Percentiles rank a stretch among this genome's conserved stretches.
These are phyloP conservation scores for Tineola bisselliella DNA, from an alignment of 2,888 invertebrate species.

Conservation along the genomic window DNA sequence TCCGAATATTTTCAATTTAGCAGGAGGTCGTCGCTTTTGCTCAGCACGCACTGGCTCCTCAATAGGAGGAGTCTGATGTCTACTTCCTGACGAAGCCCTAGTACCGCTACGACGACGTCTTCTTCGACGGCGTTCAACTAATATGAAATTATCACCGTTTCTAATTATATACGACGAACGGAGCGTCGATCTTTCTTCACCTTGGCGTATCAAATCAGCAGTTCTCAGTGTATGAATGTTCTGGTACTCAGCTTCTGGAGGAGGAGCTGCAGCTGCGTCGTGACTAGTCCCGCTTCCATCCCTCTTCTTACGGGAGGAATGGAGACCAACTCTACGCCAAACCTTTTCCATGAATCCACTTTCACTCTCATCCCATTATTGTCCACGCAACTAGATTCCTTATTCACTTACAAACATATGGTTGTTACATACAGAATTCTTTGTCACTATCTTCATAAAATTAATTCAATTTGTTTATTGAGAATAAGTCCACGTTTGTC, in stretches of 20 bases:
- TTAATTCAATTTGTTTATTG: neutral
- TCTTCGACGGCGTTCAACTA: slow-evolving; percentile 57
- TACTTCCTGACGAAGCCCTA: slow-evolving; percentile 53
- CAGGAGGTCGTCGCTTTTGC: slow-evolving; percentile 58
- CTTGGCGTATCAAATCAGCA: slow-evolving; percentile 62
- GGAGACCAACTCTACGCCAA: slow-evolving; percentile 67
- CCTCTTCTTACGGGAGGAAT: slow-evolving; percentile 68
- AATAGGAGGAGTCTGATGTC: slow-evolving; percentile 58
- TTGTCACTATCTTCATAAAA: neutral
- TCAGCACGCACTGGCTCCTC: slow-evolving; percentile 52
- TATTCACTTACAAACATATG: neutral
- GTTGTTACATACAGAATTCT: neutral
- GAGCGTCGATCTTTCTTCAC: slow-evolving; percentile 60
- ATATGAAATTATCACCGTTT: slow-evolving; percentile 62
- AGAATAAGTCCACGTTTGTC: neutral
- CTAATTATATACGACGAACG: slow-evolving; percentile 61
- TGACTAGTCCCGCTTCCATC: slow-evolving; percentile 63
- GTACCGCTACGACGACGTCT: slow-evolving; percentile 57
- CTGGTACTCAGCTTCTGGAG: slow-evolving; percentile 59
- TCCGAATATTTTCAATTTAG: slow-evolving; percentile 58
- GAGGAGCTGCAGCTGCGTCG: slow-evolving; percentile 48
- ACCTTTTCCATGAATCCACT: slow-evolving; percentile 66
- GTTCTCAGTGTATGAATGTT: slow-evolving; percentile 61
- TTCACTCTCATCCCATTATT: slow-evolving; percentile 63
- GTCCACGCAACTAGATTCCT: neutral